Percentiles rank a stretch among this genome's conserved stretches.
These are phyloP conservation scores for Rachycentron canadum DNA, from an alignment of 2,797 vertebrate species.

Conservation along the genomic window DNA sequence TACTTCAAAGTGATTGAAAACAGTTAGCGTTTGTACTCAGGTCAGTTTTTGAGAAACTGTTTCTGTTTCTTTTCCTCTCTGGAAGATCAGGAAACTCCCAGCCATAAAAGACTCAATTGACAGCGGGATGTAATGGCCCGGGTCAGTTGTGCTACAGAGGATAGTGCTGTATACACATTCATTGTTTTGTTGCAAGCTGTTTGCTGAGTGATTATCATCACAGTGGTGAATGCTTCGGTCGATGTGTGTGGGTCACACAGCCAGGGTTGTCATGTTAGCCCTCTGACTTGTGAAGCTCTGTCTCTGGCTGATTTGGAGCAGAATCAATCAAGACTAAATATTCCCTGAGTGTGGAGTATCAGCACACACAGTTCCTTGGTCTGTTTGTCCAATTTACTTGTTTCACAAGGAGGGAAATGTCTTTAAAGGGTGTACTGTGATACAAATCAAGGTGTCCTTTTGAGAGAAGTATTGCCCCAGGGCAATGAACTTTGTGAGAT, in stretches of 20 bases:
- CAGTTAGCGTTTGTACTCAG: no score
- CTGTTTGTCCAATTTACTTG: constrained; percentile 26
- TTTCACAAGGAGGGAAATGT: constrained; percentile 41
- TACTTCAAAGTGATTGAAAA: background rate
- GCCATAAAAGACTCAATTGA: constrained; percentile 59
- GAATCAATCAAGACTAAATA: constrained; percentile 44
- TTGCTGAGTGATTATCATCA: constrained; percentile 56
- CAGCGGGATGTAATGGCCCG: constrained; percentile 50
- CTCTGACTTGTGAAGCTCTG: constrained; percentile 21
- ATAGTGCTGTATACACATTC: constrained; percentile 19
- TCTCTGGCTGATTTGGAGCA: constrained; percentile 15
- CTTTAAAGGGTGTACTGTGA: constrained; percentile 37
- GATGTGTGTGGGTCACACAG: constrained; percentile 30
- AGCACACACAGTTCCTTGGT: constrained; percentile 21
- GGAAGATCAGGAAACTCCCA: constrained; percentile 49
- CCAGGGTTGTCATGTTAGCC: constrained; percentile 32
- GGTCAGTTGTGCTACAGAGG: background rate
- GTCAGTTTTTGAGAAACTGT: constrained; percentile 12
- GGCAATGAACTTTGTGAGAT: constrained; percentile 71
- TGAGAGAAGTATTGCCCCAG: constrained; percentile 40
- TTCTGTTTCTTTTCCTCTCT: constrained; percentile 27
- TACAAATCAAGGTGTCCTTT: constrained; percentile 78
- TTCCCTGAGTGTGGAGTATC: constrained; percentile 27
- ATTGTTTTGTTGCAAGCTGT: constrained; percentile 58
- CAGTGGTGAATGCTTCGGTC: constrained; percentile 20